These are phyloP conservation scores for Gymnobelideus leadbeateri DNA, from an alignment of 2,113 vertebrate genomes.

Conservation along the genomic window DNA sequence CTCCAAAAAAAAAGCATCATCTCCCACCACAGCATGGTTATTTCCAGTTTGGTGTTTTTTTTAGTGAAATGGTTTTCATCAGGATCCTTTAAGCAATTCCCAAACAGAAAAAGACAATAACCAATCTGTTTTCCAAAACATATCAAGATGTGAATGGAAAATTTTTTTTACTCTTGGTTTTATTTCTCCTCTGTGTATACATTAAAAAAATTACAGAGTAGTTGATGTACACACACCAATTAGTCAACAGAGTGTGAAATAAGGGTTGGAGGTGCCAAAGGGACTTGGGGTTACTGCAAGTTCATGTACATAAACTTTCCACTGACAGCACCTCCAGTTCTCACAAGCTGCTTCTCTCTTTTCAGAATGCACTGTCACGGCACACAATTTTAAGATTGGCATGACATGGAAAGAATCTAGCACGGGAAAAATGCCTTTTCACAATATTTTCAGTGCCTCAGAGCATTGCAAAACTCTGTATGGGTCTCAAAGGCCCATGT, in stretches of 20 bases:
- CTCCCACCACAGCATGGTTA: neutral
- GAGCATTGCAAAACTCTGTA: conserved; percentile 77
- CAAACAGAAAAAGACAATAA: conserved; percentile 63
- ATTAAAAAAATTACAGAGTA: conserved; percentile 55
- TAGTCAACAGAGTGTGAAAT: conserved; percentile 67
- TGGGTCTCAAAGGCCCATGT: conserved; percentile 79
- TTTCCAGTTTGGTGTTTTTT: conserved; percentile 43
- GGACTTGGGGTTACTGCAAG: conserved; percentile 48
- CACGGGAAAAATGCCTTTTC: conserved; percentile 77
- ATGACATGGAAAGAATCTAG: conserved; percentile 72
- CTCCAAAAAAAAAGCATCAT: conserved; percentile 4
- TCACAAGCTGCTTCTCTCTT: conserved; percentile 61
- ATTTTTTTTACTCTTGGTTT: conserved; percentile 43
- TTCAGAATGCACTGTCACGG: conserved; percentile 72
- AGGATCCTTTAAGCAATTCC: conserved; percentile 27
- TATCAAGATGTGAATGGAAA: conserved; percentile 69
- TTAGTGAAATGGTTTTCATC: conserved; percentile 43
- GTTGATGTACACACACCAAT: conserved; percentile 50
- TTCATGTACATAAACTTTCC: conserved; percentile 69
- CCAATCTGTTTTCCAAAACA: conserved; percentile 70
- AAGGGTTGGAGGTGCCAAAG: conserved; percentile 70
- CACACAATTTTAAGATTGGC: conserved; percentile 65
- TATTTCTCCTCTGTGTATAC: conserved; percentile 36
- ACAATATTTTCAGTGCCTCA: conserved; percentile 76
- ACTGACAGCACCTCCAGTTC: conserved; percentile 67